phyloP scores from a whole-genome alignment of 2,888 invertebrate species.

The Rhodophaea formosa region DNA sequence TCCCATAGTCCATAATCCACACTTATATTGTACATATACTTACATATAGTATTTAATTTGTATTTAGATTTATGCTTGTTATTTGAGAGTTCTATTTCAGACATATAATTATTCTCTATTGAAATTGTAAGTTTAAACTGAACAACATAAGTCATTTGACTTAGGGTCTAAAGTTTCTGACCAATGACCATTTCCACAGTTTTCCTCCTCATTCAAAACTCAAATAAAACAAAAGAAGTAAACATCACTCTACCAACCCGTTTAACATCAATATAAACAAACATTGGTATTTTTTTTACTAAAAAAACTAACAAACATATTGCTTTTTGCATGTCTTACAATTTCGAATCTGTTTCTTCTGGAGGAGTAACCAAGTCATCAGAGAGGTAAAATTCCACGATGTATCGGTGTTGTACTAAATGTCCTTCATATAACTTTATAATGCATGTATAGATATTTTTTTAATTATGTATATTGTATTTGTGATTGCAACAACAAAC shows the following conservation, averaged over 20 bases:
- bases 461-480: too few relatives aligned
- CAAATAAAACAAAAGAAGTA: neutral
- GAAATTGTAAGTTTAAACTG: too few relatives aligned
- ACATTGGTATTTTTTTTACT: constrained; percentile 18
- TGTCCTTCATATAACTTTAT: neutral
- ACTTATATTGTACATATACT: too few relatives aligned
- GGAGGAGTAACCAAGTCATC: constrained; percentile 84
- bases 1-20: too few relatives aligned
- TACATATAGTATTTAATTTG: too few relatives aligned
- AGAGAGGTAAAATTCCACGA: constrained; percentile 71
- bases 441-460: constrained; percentile 22
- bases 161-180: too few relatives aligned
- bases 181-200: neutral
- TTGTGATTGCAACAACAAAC: too few relatives aligned
- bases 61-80: neutral
- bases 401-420: constrained; percentile 18
- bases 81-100: neutral
- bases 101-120: neutral
- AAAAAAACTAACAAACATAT: constrained; percentile 72
- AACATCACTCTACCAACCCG: neutral
- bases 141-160: too few relatives aligned
- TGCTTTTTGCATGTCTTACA: constrained; percentile 87
- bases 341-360: constrained; percentile 84
- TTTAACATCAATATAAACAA: neutral
- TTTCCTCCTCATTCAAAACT: neutral